These are phyloP conservation scores for Stegodyphus dumicola DNA, from an alignment of 1,140 invertebrate genomes.

Conservation along the genomic window DNA sequence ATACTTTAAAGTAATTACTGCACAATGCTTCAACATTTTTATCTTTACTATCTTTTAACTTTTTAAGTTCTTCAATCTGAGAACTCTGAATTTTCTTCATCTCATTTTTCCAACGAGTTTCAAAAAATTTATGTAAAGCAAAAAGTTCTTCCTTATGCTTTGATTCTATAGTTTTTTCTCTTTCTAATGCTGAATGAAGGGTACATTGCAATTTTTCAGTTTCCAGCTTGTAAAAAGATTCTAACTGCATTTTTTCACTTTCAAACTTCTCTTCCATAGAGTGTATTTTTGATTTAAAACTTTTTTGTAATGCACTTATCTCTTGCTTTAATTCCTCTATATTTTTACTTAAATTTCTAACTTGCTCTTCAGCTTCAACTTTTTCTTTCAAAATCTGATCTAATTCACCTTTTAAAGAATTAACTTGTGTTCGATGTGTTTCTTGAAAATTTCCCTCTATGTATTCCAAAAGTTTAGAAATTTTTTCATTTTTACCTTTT, in stretches of 20 bases:
- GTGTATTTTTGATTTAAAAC: neutral
- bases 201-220: slow-evolving; percentile 11
- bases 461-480: neutral
- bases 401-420: neutral
- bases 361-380: neutral
- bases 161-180: slow-evolving; percentile 9
- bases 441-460: neutral
- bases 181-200: slow-evolving; percentile 13
- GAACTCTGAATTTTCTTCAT: slow-evolving; percentile 25
- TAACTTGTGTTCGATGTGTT: neutral
- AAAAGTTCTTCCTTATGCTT: slow-evolving; percentile 32
- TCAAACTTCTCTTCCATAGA: slow-evolving; percentile 14
- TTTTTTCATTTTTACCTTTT: neutral
- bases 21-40: slow-evolving; percentile 34
- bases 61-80: slow-evolving; percentile 36
- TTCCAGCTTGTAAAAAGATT: neutral
- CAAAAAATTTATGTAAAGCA: slow-evolving; percentile 18
- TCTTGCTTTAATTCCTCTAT: slow-evolving; percentile 8
- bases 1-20: slow-evolving; percentile 19
- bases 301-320: neutral
- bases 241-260: neutral
- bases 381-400: slow-evolving; percentile 16
- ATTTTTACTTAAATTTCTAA: neutral
- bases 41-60: slow-evolving; percentile 38
- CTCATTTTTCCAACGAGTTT: slow-evolving; percentile 22